A percentile compares a stretch with the other conserved stretches of the same genome.
phyloP scores from a whole-genome alignment of 30 jellyfish, hydroid and myxozoan genomes.

The Nemopilema nomurai region DNA sequence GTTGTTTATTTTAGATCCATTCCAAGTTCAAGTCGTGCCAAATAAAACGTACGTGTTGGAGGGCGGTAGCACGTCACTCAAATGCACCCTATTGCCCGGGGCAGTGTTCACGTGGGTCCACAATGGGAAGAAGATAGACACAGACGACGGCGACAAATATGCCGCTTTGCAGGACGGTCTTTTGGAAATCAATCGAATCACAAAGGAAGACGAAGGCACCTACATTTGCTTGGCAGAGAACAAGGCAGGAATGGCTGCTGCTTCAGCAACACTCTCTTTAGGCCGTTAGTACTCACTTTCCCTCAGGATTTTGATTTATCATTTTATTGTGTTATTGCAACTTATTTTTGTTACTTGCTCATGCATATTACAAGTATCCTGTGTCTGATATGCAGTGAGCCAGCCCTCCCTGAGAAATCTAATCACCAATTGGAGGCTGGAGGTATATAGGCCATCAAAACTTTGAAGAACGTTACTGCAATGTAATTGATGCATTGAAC shows the following conservation, averaged over 20 bases:
- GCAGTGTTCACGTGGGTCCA: slow-evolving; percentile 84
- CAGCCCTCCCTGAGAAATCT: too few species aligned
- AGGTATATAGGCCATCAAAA: too few species aligned
- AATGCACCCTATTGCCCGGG: slow-evolving; percentile 67
- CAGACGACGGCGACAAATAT: slow-evolving; percentile 18
- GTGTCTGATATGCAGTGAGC: too few species aligned
- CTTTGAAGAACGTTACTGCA: too few species aligned
- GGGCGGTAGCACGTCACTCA: slow-evolving; percentile 45
- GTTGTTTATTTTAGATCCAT: slow-evolving; percentile 50
- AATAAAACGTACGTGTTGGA: not conserved
- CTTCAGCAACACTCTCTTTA: slow-evolving; percentile 44
- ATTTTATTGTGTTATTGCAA: too few species aligned
- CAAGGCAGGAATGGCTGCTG: slow-evolving; percentile 64
- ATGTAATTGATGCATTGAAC: too few species aligned
- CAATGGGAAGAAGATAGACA: slow-evolving; percentile 60
- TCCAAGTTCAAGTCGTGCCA: slow-evolving; percentile 58
- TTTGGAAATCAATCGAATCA: slow-evolving; percentile 30
- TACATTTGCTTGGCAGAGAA: slow-evolving; percentile 69
- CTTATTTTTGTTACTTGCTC: too few species aligned
- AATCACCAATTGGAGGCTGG: too few species aligned
- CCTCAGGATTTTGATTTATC: not conserved
- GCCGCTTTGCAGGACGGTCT: slow-evolving; percentile 61
- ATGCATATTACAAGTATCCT: too few species aligned
- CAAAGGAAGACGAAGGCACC: slow-evolving; percentile 57
- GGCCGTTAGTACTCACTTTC: slow-evolving; percentile 47